phyloP scores from a whole-genome alignment of 1,140 invertebrate genomes.

The Phortica variegata region DNA sequence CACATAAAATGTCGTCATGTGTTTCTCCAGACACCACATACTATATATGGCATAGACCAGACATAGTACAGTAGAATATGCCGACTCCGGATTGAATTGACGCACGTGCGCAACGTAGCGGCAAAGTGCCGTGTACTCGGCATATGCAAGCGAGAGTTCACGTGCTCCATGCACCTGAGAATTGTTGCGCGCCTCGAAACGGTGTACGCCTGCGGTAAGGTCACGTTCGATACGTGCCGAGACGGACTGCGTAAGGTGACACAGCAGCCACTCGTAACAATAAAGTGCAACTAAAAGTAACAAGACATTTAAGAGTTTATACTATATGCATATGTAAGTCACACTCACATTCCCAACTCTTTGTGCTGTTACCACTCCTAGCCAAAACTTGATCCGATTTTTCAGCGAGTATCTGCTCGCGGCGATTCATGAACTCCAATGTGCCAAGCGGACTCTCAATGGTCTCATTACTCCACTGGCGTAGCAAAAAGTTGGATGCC shows the following conservation, averaged over 20 bases:
- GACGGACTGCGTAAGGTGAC: slow-evolving; percentile 74
- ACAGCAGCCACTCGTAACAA: slow-evolving; percentile 82
- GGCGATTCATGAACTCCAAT: slow-evolving; percentile 64
- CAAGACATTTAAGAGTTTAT: background rate
- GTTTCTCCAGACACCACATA: slow-evolving; percentile 71
- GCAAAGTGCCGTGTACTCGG: slow-evolving; percentile 67
- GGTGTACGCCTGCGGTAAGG: slow-evolving; percentile 62
- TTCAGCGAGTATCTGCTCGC: slow-evolving; percentile 59
- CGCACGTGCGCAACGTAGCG: slow-evolving; percentile 62
- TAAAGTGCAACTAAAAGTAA: slow-evolving; percentile 67
- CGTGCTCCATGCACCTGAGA: slow-evolving; percentile 80
- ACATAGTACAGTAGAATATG: slow-evolving; percentile 62
- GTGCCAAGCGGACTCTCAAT: slow-evolving; percentile 66
- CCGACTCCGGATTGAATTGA: slow-evolving; percentile 55
- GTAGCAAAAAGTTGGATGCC: slow-evolving; percentile 85
- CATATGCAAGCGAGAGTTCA: slow-evolving; percentile 75
- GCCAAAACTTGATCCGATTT: too few relatives aligned
- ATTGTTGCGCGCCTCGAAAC: slow-evolving; percentile 76
- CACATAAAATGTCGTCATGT: slow-evolving; percentile 75
- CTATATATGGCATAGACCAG: slow-evolving; percentile 73
- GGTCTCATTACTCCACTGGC: slow-evolving; percentile 62
- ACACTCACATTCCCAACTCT: slow-evolving; percentile 64
- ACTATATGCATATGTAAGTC: background rate
- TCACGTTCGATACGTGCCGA: slow-evolving; percentile 64
- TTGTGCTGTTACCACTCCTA: too few relatives aligned